A percentile compares a stretch with the other conserved stretches of the same genome.
Conservation (phyloP, 2,113 vertebrate species). For the Rhinopithecus roxellana region DNA sequence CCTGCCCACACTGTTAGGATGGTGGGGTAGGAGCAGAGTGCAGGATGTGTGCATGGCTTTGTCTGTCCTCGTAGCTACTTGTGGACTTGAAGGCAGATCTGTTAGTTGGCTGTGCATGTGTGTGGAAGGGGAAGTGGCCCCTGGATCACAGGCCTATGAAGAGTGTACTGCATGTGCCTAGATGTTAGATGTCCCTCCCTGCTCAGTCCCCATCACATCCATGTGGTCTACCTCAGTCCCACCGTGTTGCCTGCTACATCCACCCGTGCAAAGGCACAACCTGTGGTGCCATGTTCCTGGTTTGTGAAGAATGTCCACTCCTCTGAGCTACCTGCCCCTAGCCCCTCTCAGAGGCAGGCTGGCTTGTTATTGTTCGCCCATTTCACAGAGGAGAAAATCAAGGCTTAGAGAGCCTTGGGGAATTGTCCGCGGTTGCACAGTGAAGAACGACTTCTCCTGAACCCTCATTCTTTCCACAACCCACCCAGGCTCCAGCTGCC, state of each 20-base stretch:
- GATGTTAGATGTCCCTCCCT: neutral
- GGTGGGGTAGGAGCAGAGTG: neutral
- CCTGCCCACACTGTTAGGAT: neutral
- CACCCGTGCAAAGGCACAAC: accelerated
- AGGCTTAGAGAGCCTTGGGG: neutral
- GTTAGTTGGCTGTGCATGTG: neutral
- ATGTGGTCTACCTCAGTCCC: no score
- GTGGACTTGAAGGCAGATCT: neutral
- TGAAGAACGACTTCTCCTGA: neutral
- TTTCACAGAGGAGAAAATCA: neutral
- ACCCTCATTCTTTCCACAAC: neutral
- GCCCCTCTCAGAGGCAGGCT: neutral
- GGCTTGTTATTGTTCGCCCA: neutral
- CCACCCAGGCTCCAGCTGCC: no score
- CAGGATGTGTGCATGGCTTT: neutral
- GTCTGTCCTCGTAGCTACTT: neutral
- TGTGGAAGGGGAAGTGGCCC: neutral
- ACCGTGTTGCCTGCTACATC: neutral
- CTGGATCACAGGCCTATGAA: neutral
- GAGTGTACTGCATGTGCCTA: neutral
- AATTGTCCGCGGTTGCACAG: neutral
- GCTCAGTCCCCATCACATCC: neutral
- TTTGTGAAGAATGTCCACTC: neutral
- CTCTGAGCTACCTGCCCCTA: neutral
- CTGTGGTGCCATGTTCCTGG: accelerated